Conservation (phyloP, 2,888 invertebrate genomes). For the Barypeithes pellucidus region DNA sequence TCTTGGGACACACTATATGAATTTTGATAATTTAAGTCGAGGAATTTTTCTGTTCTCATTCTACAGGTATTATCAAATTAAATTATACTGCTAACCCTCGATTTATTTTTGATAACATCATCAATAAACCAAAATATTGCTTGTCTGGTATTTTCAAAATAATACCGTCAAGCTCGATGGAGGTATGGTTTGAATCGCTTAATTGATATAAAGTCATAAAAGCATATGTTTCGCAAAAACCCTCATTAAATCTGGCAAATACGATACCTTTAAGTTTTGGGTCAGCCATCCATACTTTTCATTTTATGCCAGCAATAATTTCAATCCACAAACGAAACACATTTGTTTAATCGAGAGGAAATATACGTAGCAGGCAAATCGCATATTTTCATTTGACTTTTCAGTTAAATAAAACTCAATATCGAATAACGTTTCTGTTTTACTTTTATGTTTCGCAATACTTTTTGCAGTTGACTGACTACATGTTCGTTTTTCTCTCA, state of each 20-base stretch:
- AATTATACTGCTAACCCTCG: too few species aligned
- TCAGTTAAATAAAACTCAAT: constrained; percentile 26
- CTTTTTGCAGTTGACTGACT: constrained; percentile 15
- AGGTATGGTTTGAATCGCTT: neutral
- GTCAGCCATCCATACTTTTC: constrained; percentile 30
- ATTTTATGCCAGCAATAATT: constrained; percentile 43
- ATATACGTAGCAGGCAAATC: constrained; percentile 44
- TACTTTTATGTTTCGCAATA: constrained; percentile 17
- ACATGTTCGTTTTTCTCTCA: constrained; percentile 12
- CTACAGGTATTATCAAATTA: too few species aligned
- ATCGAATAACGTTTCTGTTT: constrained; percentile 27
- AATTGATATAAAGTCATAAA: constrained; percentile 4
- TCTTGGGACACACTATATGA: too few species aligned
- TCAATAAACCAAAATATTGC: neutral
- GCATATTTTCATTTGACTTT: constrained; percentile 46
- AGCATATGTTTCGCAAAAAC: neutral
- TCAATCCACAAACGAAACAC: constrained; percentile 43
- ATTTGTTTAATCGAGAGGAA: constrained; percentile 49
- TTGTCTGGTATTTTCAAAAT: neutral
- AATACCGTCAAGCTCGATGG: neutral
- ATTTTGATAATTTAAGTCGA: too few species aligned
- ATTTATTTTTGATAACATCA: too few species aligned
- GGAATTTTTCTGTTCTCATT: too few species aligned
- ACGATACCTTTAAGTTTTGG: constrained; percentile 23
- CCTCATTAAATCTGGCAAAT: constrained; percentile 14